These are phyloP conservation scores for Pardalotus punctatus DNA, from an alignment of 2,113 vertebrate species.

Conservation along the genomic window DNA sequence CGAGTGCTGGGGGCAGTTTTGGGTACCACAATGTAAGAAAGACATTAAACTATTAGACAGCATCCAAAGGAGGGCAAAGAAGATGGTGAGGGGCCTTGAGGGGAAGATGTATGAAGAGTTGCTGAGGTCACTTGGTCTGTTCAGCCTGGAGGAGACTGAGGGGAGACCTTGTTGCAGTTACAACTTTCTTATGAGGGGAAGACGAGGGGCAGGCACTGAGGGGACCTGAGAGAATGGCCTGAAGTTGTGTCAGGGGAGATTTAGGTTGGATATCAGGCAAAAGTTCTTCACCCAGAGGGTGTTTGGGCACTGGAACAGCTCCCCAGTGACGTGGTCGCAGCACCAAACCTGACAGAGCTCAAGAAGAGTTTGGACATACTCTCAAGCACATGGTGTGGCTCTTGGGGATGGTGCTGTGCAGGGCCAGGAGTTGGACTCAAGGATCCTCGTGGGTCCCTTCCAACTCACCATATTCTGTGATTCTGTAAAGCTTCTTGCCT, in stretches of 20 bases:
- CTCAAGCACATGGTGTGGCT: neutral
- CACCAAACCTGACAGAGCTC: neutral
- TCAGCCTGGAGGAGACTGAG: neutral
- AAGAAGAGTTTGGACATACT: neutral
- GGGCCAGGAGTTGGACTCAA: neutral
- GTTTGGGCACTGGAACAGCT: neutral
- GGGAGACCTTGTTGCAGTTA: neutral
- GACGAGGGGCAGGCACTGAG: neutral
- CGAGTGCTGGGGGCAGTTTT: neutral
- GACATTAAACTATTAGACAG: neutral
- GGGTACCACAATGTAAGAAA: no score
- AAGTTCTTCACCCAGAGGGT: neutral
- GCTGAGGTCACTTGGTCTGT: neutral
- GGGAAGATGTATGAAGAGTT: fast-evolving
- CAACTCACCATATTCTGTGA: neutral
- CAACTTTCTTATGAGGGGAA: neutral
- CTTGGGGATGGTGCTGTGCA: neutral
- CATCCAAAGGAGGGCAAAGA: neutral
- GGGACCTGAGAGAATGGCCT: neutral
- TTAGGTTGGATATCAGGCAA: neutral
- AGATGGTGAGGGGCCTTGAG: neutral
- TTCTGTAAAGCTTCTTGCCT: neutral
- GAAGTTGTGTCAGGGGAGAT: neutral
- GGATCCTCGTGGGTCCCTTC: neutral
- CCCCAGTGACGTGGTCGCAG: neutral